These are phyloP conservation scores for Glossosoma conforme DNA, from an alignment of 1,140 invertebrate species.

Conservation along the genomic window DNA sequence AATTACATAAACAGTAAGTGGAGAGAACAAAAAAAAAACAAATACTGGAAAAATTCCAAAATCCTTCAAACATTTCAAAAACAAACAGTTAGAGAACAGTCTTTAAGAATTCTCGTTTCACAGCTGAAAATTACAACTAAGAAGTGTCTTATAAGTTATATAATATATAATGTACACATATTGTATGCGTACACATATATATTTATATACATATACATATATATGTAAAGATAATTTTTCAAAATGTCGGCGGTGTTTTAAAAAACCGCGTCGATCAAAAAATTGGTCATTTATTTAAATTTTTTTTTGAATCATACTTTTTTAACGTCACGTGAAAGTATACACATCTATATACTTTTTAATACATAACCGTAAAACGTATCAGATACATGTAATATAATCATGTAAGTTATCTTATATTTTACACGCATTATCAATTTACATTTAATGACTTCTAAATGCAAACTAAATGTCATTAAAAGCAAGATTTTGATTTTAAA, in stretches of 20 bases:
- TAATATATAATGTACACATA: slow-evolving; percentile 14
- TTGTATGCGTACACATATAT: slow-evolving; percentile 11
- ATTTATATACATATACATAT: slow-evolving; percentile 6
- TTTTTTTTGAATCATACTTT: too few species aligned
- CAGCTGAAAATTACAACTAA: slow-evolving; percentile 17
- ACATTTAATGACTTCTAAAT: too few species aligned
- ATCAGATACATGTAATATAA: too few species aligned
- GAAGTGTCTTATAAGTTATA: slow-evolving; percentile 18
- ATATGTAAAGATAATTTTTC: slow-evolving; percentile 17
- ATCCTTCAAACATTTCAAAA: slow-evolving; percentile 1
- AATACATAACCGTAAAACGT: too few species aligned
- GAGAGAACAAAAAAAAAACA: slow-evolving; percentile 2
- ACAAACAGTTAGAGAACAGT: neutral
- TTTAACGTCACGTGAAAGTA: too few species aligned
- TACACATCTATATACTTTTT: too few species aligned
- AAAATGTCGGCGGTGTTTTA: slow-evolving; percentile 5
- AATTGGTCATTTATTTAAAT: slow-evolving; percentile 27
- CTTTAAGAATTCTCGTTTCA: neutral
- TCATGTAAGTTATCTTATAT: too few species aligned
- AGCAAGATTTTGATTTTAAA: too few species aligned
- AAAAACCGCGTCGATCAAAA: slow-evolving; percentile 15
- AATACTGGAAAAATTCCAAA: neutral
- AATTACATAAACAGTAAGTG: neutral
- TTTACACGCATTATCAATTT: too few species aligned
- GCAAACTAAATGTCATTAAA: too few species aligned